phyloP scores from a whole-genome alignment of 2,888 invertebrate species.

The Brachyopa scutellaris region DNA sequence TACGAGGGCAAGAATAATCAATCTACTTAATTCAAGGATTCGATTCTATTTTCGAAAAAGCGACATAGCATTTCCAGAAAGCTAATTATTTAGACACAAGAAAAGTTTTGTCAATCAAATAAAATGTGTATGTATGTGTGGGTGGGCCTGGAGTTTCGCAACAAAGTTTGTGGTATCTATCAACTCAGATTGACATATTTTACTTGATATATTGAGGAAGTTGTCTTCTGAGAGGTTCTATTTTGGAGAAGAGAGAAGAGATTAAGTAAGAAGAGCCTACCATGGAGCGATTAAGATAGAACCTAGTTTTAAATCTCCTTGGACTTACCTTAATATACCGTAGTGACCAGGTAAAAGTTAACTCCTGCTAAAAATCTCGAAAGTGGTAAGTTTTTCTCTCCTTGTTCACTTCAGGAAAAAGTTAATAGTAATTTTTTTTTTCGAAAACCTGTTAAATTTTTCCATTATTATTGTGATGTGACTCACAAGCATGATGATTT shows the following conservation, averaged over 20 bases:
- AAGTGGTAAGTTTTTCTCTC: no score
- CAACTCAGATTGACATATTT: conserved; percentile 5
- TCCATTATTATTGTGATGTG: no score
- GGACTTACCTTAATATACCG: no score
- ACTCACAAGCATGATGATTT: no score
- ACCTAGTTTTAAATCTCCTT: no score
- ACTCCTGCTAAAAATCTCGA: no score
- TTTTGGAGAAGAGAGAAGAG: not conserved
- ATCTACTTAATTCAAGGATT: conserved; percentile 48
- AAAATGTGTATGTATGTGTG: conserved; percentile 11
- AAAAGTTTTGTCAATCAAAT: not conserved
- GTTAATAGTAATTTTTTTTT: no score
- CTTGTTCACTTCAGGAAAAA: no score
- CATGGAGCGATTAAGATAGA: no score
- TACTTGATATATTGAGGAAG: not conserved
- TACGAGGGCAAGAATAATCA: conserved; percentile 26
- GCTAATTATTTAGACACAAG: conserved; percentile 20
- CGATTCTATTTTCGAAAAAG: conserved; percentile 33
- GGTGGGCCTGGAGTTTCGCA: not conserved
- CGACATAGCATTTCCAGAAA: not conserved
- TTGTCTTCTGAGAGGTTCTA: conserved; percentile 7
- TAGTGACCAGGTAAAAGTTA: no score
- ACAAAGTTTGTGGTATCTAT: conserved; percentile 22
- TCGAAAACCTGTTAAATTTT: no score
- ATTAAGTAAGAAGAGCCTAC: no score